phyloP scores from a whole-genome alignment of 2,888 invertebrate genomes.

The Epistrophe grossulariae region DNA sequence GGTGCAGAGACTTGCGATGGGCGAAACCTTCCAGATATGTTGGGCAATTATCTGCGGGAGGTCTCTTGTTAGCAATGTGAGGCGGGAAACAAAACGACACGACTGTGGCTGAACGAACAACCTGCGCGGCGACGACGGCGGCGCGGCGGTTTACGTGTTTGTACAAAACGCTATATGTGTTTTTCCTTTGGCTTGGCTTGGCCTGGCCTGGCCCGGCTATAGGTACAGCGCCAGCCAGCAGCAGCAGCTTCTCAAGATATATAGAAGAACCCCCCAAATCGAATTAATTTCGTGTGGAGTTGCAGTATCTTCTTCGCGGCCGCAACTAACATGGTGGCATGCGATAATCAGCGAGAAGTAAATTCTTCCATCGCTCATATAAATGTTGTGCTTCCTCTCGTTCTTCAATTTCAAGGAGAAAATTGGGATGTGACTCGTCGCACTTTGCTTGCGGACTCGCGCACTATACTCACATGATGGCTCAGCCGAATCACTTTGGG shows the following conservation, averaged over 20 bases:
- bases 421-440: conserved; percentile 69
- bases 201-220: background rate
- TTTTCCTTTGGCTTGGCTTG: conserved; percentile 56
- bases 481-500: conserved; percentile 53
- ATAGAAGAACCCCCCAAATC: conserved; percentile 70
- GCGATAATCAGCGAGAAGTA: conserved; percentile 74
- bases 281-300: conserved; percentile 74
- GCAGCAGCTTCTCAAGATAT: background rate
- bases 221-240: background rate
- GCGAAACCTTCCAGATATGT: conserved; percentile 76
- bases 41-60: conserved; percentile 76
- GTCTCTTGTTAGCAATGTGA: conserved; percentile 76
- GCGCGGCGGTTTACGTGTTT: conserved; percentile 71
- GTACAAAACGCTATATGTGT: conserved; percentile 75
- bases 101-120: conserved; percentile 43
- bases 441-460: conserved; percentile 49
- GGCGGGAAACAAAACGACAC: conserved; percentile 75
- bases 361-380: conserved; percentile 65
- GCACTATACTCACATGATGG: background rate
- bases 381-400: conserved; percentile 56
- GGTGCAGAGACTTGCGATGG: conserved; percentile 62
- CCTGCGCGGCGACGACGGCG: conserved; percentile 50
- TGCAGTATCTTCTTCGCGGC: conserved; percentile 40
- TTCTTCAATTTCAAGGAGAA: conserved; percentile 39
- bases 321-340: conserved; percentile 68